These are phyloP conservation scores for Gymnocheta viridis DNA, from an alignment of 2,888 invertebrate species.

Conservation along the genomic window DNA sequence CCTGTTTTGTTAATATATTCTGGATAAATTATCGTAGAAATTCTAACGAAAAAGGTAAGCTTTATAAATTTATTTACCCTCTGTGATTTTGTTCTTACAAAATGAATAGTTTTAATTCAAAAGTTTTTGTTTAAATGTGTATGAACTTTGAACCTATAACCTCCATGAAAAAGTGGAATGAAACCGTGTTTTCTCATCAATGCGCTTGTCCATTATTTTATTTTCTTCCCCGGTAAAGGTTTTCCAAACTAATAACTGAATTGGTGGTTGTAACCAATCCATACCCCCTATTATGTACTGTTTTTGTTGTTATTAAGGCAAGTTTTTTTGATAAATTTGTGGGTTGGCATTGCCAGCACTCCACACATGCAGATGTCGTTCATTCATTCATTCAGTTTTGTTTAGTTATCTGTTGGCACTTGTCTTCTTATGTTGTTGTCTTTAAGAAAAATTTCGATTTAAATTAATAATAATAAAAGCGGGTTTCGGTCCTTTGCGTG, in stretches of 20 bases:
- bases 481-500: constrained; percentile 24
- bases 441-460: not conserved
- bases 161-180: constrained; percentile 17
- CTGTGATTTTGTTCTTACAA: not conserved
- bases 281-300: not conserved
- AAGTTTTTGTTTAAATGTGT: not conserved
- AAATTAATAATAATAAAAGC: not conserved
- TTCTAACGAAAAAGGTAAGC: constrained; percentile 10
- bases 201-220: constrained; percentile 56
- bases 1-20: not conserved
- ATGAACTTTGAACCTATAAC: constrained; percentile 64
- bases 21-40: not conserved
- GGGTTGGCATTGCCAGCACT: constrained; percentile 29
- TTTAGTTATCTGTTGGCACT: constrained; percentile 58
- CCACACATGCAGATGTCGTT: constrained; percentile 30
- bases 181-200: not conserved
- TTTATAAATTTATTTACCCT: not conserved
- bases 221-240: constrained; percentile 38
- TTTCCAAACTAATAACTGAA: constrained; percentile 4
- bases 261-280: constrained; percentile 7
- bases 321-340: constrained; percentile 24
- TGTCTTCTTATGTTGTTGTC: constrained; percentile 53
- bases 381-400: constrained; percentile 56
- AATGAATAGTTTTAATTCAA: constrained; percentile 3
- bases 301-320: constrained; percentile 21